phyloP scores from a whole-genome alignment of 2,113 vertebrate genomes.

The Podilymbus podiceps region DNA sequence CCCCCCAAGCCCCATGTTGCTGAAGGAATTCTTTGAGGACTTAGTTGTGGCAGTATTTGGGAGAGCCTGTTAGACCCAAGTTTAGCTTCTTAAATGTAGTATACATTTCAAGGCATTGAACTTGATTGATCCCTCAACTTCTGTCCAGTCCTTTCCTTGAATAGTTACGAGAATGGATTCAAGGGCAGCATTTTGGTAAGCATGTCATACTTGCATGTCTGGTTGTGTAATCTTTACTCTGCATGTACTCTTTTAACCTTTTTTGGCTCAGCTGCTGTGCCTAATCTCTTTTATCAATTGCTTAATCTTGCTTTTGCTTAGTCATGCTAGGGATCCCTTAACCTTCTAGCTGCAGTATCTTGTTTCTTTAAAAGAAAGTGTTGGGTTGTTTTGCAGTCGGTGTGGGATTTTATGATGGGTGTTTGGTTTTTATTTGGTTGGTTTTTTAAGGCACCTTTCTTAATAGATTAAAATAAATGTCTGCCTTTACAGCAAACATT shows the following conservation, averaged over 20 bases:
- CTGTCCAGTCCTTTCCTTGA: not conserved
- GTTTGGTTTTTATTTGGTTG: not conserved
- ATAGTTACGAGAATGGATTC: not conserved
- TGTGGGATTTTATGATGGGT: no score
- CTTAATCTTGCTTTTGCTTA: conserved; percentile 61
- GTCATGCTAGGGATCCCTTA: conserved; percentile 51
- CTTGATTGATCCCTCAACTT: not conserved
- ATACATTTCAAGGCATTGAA: not conserved
- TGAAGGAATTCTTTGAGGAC: not conserved
- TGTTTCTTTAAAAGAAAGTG: not conserved
- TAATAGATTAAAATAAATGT: not conserved
- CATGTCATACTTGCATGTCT: not conserved
- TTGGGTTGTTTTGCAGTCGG: not conserved
- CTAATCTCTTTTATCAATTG: conserved; percentile 12
- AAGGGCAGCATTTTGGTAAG: conserved; percentile 33
- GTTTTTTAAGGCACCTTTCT: not conserved
- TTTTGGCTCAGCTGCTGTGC: not conserved
- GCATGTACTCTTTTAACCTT: not conserved
- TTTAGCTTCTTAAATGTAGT: not conserved
- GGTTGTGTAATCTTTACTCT: conserved; percentile 27
- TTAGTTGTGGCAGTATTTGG: not conserved
- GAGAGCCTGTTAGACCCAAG: not conserved
- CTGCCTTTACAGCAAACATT: not conserved
- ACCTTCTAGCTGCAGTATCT: not conserved
- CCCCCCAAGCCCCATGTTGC: not conserved